A percentile compares a stretch with the other conserved stretches of the same genome.
These are phyloP conservation scores for Leptoteleia sp. DNA, from an alignment of 1,140 invertebrate genomes.

Conservation along the genomic window DNA sequence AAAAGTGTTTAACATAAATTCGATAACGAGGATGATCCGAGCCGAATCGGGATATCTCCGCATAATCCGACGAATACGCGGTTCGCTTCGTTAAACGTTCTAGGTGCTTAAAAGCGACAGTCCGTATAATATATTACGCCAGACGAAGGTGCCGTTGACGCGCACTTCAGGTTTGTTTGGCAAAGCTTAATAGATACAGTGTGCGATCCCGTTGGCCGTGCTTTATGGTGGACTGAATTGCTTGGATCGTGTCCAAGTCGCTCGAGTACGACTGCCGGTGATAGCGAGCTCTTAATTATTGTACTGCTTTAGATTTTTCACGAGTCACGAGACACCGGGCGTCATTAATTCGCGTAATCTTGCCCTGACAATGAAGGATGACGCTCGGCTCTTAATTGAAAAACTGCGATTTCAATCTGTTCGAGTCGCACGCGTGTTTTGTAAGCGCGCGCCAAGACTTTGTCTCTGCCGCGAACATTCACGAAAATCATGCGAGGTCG, in stretches of 20 bases:
- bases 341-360: conserved; percentile 68
- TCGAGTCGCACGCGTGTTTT: conserved; percentile 51
- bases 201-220: conserved; percentile 40
- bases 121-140: conserved; percentile 39
- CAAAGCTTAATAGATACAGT: conserved; percentile 69
- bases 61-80: conserved; percentile 31
- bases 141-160: conserved; percentile 64
- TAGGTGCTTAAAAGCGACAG: conserved; percentile 53
- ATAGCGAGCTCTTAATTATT: conserved; percentile 68
- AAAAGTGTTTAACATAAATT: conserved; percentile 62
- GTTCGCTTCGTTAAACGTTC: conserved; percentile 56
- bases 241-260: conserved; percentile 67
- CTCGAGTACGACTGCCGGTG: conserved; percentile 64
- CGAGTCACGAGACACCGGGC: conserved; percentile 57
- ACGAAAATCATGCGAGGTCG: too few species aligned
- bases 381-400: conserved; percentile 50
- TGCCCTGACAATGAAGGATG: conserved; percentile 57
- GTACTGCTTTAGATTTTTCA: conserved; percentile 67
- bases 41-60: conserved; percentile 34
- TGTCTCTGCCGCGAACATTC: too few species aligned
- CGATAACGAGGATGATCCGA: conserved; percentile 31
- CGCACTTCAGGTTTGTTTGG: conserved; percentile 67
- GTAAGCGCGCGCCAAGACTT: conserved; percentile 9
- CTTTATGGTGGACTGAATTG: conserved; percentile 68
- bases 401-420: conserved; percentile 52